Percentiles rank a stretch among this genome's conserved stretches.
These are phyloP conservation scores for Chaenocephalus aceratus DNA, from an alignment of 2,113 vertebrate species.

Conservation along the genomic window DNA sequence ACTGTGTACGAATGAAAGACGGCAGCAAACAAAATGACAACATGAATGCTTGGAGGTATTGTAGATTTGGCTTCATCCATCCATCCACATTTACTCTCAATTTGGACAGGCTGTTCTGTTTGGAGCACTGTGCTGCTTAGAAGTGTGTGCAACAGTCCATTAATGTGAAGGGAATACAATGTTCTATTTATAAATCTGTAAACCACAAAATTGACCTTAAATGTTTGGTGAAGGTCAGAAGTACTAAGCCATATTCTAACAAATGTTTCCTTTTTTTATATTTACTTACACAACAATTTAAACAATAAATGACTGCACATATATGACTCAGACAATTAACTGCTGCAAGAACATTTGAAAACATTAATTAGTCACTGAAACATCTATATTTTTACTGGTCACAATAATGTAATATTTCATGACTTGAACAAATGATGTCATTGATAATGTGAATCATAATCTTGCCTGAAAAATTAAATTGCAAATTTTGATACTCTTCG, in stretches of 20 bases:
- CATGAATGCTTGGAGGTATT: constrained; percentile 33
- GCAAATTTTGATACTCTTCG: not conserved
- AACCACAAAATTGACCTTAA: not conserved
- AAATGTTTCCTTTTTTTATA: not conserved
- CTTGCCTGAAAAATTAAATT: not conserved
- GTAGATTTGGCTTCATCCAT: constrained; percentile 48
- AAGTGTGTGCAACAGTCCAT: constrained; percentile 56
- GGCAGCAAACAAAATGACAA: constrained; percentile 56
- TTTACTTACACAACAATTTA: not conserved
- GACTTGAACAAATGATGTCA: not conserved
- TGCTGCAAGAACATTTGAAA: not conserved
- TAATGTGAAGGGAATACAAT: constrained; percentile 40
- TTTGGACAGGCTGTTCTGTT: constrained; percentile 57
- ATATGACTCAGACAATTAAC: constrained; percentile 2
- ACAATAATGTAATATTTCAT: not conserved
- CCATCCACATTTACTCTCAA: constrained; percentile 46
- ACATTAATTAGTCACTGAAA: not conserved
- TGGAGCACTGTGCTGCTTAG: constrained; percentile 33
- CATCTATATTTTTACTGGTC: too few species aligned
- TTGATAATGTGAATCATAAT: not conserved
- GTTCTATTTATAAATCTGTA: constrained; percentile 19
- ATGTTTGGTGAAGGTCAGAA: constrained; percentile 19
- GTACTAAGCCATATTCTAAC: constrained; percentile 8
- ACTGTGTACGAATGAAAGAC: constrained; percentile 51
- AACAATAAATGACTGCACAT: not conserved